These are phyloP conservation scores for Hoplodrina blanda DNA, from an alignment of 2,888 invertebrate species.

Conservation along the genomic window DNA sequence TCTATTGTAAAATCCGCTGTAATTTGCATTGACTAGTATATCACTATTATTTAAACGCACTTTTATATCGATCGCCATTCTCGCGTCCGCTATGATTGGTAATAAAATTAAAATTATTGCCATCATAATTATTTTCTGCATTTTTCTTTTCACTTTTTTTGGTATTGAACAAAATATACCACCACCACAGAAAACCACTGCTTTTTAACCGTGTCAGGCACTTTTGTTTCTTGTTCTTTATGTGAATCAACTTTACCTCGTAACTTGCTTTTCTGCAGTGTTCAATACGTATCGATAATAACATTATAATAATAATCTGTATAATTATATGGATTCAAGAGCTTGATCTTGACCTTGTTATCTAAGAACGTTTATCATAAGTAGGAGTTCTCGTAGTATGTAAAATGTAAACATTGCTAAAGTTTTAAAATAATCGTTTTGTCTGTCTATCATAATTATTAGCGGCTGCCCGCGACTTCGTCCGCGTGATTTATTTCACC, in stretches of 20 bases:
- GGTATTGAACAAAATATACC: not conserved
- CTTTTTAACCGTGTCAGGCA: not conserved
- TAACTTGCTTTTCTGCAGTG: conserved; percentile 3
- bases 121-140: conserved; percentile 19
- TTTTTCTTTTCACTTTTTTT: not conserved
- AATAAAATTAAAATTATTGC: conserved; percentile 23
- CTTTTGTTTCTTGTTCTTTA: conserved; percentile 1
- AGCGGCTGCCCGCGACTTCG: too few relatives aligned
- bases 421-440: not conserved
- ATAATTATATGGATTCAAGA: conserved; percentile 26
- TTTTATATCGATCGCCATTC: conserved; percentile 73
- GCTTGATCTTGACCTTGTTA: conserved; percentile 55
- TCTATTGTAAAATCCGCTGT: conserved; percentile 71
- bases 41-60: conserved; percentile 65
- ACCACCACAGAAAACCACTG: not conserved
- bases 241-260: not conserved
- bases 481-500: too few relatives aligned
- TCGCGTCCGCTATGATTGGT: conserved; percentile 52
- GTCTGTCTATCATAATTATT: conserved; percentile 4
- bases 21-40: conserved; percentile 63
- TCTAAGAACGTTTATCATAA: conserved; percentile 24
- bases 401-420: conserved; percentile 6
- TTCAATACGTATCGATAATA: conserved; percentile 14
- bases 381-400: not conserved
- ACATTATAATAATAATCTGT: conserved; percentile 13